Evolutionary conservation across 2,888 invertebrate species (phyloP).

Genomic region (Meandrusa payeni): DNA sequence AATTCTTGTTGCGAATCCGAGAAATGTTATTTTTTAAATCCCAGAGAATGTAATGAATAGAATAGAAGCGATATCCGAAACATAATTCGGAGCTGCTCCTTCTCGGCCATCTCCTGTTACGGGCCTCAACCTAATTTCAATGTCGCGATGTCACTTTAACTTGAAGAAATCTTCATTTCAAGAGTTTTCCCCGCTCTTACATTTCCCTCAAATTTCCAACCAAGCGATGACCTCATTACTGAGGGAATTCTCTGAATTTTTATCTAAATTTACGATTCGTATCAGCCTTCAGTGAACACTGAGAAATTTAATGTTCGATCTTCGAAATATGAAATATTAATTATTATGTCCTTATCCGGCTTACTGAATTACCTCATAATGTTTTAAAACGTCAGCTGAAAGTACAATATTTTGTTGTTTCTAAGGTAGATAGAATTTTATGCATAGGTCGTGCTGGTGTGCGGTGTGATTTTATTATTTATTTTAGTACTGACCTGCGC

Average conservation of each 20-base stretch:
- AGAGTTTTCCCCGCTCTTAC: constrained; percentile 14
- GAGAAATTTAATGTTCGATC: constrained; percentile 9
- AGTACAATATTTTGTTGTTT: no score
- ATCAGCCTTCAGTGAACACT: not conserved
- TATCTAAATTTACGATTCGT: constrained; percentile 15
- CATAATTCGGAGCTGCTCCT: not conserved
- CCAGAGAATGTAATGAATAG: constrained; percentile 13
- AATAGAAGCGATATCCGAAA: constrained; percentile 8
- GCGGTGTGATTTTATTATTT: no score
- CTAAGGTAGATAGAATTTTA: no score
- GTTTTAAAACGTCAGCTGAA: no score
- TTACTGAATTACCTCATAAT: not conserved
- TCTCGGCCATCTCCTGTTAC: constrained; percentile 4
- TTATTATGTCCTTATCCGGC: not conserved
- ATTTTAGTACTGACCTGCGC: no score
- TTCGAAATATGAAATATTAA: not conserved
- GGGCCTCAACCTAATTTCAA: constrained; percentile 5
- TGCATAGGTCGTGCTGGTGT: no score
- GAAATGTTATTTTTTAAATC: constrained; percentile 28
- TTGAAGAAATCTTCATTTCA: constrained; percentile 13
- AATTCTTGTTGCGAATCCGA: constrained; percentile 48
- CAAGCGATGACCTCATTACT: constrained; percentile 19
- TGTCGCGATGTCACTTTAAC: constrained; percentile 11
- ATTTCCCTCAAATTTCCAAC: constrained; percentile 18
- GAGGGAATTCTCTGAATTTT: constrained; percentile 11